Evolutionary conservation across 2,888 invertebrate species (phyloP).

Genomic region (Drosophila hamatofila): DNA sequence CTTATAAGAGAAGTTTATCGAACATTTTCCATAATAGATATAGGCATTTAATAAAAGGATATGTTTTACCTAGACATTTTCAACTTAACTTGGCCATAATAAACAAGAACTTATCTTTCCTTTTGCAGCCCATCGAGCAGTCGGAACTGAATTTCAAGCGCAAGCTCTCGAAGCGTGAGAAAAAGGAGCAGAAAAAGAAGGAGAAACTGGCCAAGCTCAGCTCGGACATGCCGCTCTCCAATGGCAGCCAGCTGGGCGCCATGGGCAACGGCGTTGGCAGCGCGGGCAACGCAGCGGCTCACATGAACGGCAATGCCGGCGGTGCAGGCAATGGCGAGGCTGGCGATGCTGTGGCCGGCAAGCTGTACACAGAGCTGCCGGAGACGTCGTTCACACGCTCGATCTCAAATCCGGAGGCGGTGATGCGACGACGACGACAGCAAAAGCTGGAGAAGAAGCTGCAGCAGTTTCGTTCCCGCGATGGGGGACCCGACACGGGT

Average conservation of each 20-base stretch:
- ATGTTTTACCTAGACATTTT: no score
- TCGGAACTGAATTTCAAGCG: slow-evolving; percentile 94
- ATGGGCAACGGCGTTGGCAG: slow-evolving; percentile 54
- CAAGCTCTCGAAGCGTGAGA: slow-evolving; percentile 98
- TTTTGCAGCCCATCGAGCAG: slow-evolving; percentile 88
- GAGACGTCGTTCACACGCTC: slow-evolving; percentile 99
- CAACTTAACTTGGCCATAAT: no score
- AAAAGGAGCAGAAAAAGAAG: slow-evolving; percentile 98
- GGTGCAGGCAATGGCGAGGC: slow-evolving; percentile 47
- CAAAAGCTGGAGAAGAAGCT: slow-evolving; percentile 98
- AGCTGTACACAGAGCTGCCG: slow-evolving; percentile 97
- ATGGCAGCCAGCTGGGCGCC: slow-evolving; percentile 67
- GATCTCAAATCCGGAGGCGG: slow-evolving; percentile 99
- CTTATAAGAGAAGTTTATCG: not conserved
- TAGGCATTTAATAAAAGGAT: not conserved
- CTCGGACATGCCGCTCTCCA: slow-evolving; percentile 85
- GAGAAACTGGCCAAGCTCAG: slow-evolving; percentile 93
- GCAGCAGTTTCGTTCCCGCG: slow-evolving; percentile 97
- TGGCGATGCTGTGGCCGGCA: slow-evolving; percentile 92
- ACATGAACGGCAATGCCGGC: slow-evolving; percentile 85
- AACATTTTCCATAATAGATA: not conserved
- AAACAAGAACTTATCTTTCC: no score
- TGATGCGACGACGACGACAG: slow-evolving; percentile 98
- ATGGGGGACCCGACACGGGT: slow-evolving; percentile 97
- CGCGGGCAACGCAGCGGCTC: slow-evolving; percentile 44